These are phyloP conservation scores for Hirtodrosophila alboralis DNA, from an alignment of 2,888 invertebrate genomes.

Conservation along the genomic window DNA sequence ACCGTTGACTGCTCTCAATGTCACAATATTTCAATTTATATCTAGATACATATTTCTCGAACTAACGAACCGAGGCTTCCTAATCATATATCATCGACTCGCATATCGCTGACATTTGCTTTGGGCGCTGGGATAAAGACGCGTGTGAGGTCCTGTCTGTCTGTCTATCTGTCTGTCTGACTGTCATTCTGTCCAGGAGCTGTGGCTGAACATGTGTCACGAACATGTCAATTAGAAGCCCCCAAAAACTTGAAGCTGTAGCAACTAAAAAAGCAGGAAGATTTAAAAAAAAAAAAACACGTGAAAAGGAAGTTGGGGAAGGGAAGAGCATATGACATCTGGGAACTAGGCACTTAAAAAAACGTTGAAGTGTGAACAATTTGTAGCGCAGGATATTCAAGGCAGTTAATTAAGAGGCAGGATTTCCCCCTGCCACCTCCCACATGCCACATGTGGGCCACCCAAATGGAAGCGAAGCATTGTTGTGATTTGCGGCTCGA, in stretches of 20 bases:
- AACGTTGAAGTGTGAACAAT: conserved; percentile 82
- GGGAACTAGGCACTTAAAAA: conserved; percentile 35
- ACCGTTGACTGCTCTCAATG: conserved; percentile 32
- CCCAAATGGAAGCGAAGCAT: conserved; percentile 55
- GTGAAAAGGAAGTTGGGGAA: conserved; percentile 43
- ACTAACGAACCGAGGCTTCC: conserved; percentile 74
- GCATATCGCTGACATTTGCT: conserved; percentile 73
- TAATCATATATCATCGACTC: conserved; percentile 77
- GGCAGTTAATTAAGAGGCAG: conserved; percentile 72
- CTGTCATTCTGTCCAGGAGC: conserved; percentile 43
- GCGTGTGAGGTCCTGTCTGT: conserved; percentile 69
- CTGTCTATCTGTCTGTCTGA: neutral
- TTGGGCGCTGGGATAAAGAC: conserved; percentile 47
- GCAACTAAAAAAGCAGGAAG: conserved; percentile 3
- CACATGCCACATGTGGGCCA: conserved; percentile 61
- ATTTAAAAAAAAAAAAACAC: conserved; percentile 46
- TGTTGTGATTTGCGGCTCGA: conserved; percentile 68
- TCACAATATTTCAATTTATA: conserved; percentile 59
- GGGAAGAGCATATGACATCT: neutral
- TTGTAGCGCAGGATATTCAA: conserved; percentile 63
- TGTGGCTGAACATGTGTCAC: conserved; percentile 71
- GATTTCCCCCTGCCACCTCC: neutral
- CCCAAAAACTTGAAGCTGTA: conserved; percentile 34
- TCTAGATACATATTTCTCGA: conserved; percentile 1
- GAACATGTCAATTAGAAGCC: conserved; percentile 79